Conservation (phyloP, 2,113 vertebrate species). For the Brachirus orientalis region DNA sequence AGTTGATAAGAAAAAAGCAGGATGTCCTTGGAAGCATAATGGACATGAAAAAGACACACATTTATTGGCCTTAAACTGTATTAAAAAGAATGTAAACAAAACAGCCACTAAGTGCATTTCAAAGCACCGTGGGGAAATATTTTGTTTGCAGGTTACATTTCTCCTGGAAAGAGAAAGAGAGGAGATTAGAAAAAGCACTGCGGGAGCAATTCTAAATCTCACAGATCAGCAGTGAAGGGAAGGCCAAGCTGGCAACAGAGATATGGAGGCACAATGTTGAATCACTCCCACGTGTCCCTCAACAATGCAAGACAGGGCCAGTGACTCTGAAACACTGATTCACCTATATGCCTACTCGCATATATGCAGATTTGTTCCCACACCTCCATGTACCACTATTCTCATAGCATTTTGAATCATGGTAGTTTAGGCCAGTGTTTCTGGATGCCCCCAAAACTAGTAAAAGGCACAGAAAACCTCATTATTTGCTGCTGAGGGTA, state of each 20-base stretch:
- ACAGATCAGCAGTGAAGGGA: constrained; percentile 71
- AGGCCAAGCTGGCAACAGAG: constrained; percentile 72
- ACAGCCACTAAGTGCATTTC: constrained; percentile 33
- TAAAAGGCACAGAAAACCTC: constrained; percentile 7
- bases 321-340: constrained; percentile 61
- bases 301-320: constrained; percentile 55
- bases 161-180: constrained; percentile 41
- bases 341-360: constrained; percentile 47
- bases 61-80: constrained; percentile 32
- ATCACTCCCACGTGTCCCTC: constrained; percentile 62
- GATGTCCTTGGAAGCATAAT: constrained; percentile 26
- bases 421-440: background rate
- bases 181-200: constrained; percentile 70
- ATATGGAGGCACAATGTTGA: constrained; percentile 69
- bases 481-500: background rate
- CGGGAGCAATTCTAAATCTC: constrained; percentile 75
- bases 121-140: constrained; percentile 51
- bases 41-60: constrained; percentile 14
- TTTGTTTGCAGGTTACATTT: constrained; percentile 61
- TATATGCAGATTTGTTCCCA: constrained; percentile 19
- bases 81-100: constrained; percentile 30
- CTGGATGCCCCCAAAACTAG: constrained; percentile 13
- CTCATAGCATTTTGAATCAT: background rate
- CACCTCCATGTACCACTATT: constrained; percentile 7
- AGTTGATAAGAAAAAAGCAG: constrained; percentile 26